phyloP scores from a whole-genome alignment of 2,797 vertebrate genomes.

The Cyclopterus lumpus region DNA sequence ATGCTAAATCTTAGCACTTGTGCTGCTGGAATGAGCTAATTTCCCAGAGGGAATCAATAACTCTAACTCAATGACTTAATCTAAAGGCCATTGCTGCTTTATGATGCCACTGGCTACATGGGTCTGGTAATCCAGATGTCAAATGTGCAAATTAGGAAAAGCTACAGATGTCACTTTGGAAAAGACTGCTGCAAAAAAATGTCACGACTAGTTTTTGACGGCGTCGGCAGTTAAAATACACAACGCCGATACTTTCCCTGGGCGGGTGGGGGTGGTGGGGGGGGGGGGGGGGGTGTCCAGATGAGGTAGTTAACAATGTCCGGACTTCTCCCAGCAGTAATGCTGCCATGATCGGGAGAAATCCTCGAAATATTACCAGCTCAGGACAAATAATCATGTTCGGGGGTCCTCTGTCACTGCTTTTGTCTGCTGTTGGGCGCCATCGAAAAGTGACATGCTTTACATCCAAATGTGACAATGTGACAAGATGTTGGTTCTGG shows the following conservation, averaged over 20 bases:
- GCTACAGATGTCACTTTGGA: background rate
- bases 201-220: background rate
- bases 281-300: too few species aligned
- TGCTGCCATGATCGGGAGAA: background rate
- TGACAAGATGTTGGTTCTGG: constrained; percentile 22
- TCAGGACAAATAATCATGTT: background rate
- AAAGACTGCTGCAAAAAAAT: background rate
- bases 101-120: constrained; percentile 10
- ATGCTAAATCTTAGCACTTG: background rate
- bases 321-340: background rate
- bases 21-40: constrained; percentile 27
- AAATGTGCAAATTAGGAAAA: constrained; percentile 17
- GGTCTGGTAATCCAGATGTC: constrained; percentile 17
- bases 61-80: constrained; percentile 38
- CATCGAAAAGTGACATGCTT: background rate
- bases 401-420: background rate
- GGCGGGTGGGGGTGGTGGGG: too few species aligned
- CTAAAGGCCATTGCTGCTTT: constrained; percentile 27
- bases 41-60: constrained; percentile 36
- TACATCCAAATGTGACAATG: constrained; percentile 16
- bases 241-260: background rate
- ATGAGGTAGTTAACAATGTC: constrained; percentile 10
- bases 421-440: background rate
- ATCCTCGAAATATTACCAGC: constrained; percentile 6
- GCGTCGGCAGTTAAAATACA: background rate